Evolutionary conservation across 2,113 vertebrate genomes (phyloP).

Genomic region (Monopterus albus): DNA sequence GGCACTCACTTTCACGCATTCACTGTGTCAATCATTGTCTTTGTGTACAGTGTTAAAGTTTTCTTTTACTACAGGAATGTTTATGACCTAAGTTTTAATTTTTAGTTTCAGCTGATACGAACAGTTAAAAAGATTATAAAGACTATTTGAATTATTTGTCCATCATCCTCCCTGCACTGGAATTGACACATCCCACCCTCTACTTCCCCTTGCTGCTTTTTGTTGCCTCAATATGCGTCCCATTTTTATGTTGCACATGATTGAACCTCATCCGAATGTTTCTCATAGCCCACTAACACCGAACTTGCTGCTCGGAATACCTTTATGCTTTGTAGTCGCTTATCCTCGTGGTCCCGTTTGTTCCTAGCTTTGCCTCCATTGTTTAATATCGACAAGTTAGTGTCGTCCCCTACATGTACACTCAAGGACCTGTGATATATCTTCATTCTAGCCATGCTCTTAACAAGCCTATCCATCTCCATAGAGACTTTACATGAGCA

Average conservation of each 20-base stretch:
- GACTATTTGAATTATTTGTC: conserved; percentile 62
- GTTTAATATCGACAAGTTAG: conserved; percentile 52
- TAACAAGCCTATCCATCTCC: conserved; percentile 43
- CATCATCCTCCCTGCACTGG: conserved; percentile 61
- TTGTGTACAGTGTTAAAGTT: background rate
- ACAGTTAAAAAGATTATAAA: conserved; percentile 43
- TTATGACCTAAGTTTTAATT: background rate
- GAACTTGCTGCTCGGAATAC: conserved; percentile 3
- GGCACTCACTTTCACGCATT: conserved; percentile 40
- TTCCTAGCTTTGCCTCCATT: conserved; percentile 50
- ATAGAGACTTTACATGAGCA: conserved; percentile 38
- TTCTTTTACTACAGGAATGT: background rate
- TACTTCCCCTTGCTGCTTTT: conserved; percentile 62
- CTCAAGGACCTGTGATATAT: conserved; percentile 28
- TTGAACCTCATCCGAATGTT: conserved; percentile 22
- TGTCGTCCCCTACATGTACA: conserved; percentile 13
- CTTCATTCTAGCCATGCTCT: conserved; percentile 35
- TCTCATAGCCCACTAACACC: background rate
- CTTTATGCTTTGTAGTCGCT: conserved; percentile 20
- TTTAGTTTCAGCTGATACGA: conserved; percentile 27
- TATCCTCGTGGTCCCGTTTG: conserved; percentile 7
- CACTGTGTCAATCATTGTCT: conserved; percentile 23
- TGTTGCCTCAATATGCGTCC: conserved; percentile 55
- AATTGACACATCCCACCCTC: conserved; percentile 61
- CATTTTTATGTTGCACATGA: conserved; percentile 13